Evolutionary conservation across 2,797 vertebrate species (phyloP), one percentile per base, ranked within the genome.

Genomic region (Spinibarbus caldwelli): DNA sequence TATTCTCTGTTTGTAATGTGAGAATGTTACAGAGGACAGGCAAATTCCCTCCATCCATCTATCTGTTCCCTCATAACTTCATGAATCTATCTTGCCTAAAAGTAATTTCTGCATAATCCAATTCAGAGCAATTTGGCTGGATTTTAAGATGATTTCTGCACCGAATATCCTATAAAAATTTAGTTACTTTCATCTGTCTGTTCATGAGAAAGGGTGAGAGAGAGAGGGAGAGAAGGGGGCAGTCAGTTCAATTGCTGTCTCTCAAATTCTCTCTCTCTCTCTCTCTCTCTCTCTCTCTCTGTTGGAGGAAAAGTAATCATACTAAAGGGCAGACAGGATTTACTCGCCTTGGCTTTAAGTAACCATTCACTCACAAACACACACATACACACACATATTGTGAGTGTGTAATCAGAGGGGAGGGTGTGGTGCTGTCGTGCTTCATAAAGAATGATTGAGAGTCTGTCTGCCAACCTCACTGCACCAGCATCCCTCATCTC

Each of bases 321-420:
- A 36, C 84, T 86, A 88, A 86, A 87, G 81, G 82, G 52, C 82
- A 87, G 86, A 86, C 87, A 80, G 80, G 87, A 87, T 87, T 86
- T 87, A 90, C 86, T 87, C 80, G 4, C 77, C 12, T 59, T 87
- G 62, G 31, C 78, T n/a, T 80, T 82, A 87, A 38, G 78, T 87
- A 86, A 86, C 79, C 75, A 80, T 52, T 75, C 66, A 72, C 57
- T 31, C 41, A 54, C 57, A 66, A 36, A 57, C 38, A 14, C 78
- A 78, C 79, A 78, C 31, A 45, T 11, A 68, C 64, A 45, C 83
- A 72, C 52, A 71, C 82, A 47, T n/a, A 47, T 1, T 75, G 72
- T 34, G 45, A 23, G 29, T 66, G 67, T 80, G 67, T 86, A 72
- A 78, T 80, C 49, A 78, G 70, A 64, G 66, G 15, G 66, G 45